phyloP scores from a whole-genome alignment of 2,797 vertebrate species.

The Eulemur rubriventer region DNA sequence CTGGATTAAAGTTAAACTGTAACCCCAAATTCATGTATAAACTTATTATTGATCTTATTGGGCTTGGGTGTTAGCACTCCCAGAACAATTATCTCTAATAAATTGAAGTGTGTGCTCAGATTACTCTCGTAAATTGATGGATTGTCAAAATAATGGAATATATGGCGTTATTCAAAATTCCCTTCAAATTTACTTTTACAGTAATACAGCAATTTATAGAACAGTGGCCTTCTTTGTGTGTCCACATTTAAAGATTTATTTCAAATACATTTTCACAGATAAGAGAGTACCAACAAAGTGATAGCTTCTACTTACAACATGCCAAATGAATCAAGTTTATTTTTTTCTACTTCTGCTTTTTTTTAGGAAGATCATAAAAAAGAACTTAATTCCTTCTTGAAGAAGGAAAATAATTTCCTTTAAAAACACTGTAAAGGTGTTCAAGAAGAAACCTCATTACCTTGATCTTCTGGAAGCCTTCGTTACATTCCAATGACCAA shows the following conservation, averaged over 20 bases:
- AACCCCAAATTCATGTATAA: conserved; percentile 52
- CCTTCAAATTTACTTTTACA: conserved; percentile 51
- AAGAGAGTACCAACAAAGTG: not conserved
- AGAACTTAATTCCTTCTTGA: not conserved
- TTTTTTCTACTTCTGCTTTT: not conserved
- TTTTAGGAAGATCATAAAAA: not conserved
- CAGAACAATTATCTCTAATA: conserved; percentile 72
- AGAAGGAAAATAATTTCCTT: not conserved
- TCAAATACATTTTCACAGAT: conserved; percentile 29
- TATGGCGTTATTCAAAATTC: not conserved
- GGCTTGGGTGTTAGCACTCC: conserved; percentile 55
- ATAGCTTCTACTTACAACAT: not conserved
- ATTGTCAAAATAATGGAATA: conserved; percentile 60
- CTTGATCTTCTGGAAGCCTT: not conserved
- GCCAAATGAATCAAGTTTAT: not conserved
- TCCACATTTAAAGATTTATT: conserved; percentile 28
- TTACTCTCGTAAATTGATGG: conserved; percentile 53
- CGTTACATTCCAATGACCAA: not conserved
- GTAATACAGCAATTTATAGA: conserved; percentile 39
- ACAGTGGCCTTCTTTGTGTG: conserved; percentile 1
- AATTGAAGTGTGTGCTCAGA: conserved; percentile 52
- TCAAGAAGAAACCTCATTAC: not conserved
- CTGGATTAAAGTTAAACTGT: conserved; percentile 50
- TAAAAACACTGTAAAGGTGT: not conserved
- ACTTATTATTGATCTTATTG: conserved; percentile 62